Conservation (phyloP, 2,888 invertebrate genomes). For the Physocephala rufipes region DNA sequence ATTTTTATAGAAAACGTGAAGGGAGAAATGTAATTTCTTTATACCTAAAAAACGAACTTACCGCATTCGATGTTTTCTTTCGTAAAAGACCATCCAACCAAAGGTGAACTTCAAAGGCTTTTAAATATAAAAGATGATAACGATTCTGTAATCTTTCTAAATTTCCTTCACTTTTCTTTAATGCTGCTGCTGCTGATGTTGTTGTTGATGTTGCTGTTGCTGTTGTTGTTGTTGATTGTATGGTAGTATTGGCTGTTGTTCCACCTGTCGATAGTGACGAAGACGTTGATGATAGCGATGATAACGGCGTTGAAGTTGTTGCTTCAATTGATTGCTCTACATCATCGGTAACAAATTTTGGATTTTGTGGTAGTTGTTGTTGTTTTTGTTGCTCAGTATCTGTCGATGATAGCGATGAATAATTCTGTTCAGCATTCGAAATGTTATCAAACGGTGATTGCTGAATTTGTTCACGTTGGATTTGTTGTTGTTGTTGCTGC, state of each 20-base stretch:
- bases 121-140: conserved; percentile 89
- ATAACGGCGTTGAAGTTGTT: conserved; percentile 48
- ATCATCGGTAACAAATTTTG: conserved; percentile 41
- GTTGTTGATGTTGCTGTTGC: conserved; percentile 35
- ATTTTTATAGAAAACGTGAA: too few relatives aligned
- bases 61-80: conserved; percentile 73
- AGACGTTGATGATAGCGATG: conserved; percentile 42
- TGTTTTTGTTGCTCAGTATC: conserved; percentile 45
- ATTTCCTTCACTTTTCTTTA: conserved; percentile 61
- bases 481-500: conserved; percentile 36
- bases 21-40: too few relatives aligned
- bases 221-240: conserved; percentile 42
- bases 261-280: conserved; percentile 13
- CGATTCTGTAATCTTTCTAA: conserved; percentile 78
- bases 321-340: too few relatives aligned
- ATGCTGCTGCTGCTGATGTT: conserved; percentile 23
- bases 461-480: conserved; percentile 37
- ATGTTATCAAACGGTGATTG: conserved; percentile 54
- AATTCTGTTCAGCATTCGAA: conserved; percentile 53
- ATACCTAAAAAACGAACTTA: too few relatives aligned
- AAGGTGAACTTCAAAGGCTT: conserved; percentile 92
- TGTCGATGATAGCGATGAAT: conserved; percentile 54
- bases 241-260: conserved; percentile 32
- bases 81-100: conserved; percentile 83
- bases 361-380: conserved; percentile 51